A percentile compares a stretch with the other conserved stretches of the same genome.
Conservation (phyloP, 2,113 vertebrate genomes). For the Okapia johnstoni region DNA sequence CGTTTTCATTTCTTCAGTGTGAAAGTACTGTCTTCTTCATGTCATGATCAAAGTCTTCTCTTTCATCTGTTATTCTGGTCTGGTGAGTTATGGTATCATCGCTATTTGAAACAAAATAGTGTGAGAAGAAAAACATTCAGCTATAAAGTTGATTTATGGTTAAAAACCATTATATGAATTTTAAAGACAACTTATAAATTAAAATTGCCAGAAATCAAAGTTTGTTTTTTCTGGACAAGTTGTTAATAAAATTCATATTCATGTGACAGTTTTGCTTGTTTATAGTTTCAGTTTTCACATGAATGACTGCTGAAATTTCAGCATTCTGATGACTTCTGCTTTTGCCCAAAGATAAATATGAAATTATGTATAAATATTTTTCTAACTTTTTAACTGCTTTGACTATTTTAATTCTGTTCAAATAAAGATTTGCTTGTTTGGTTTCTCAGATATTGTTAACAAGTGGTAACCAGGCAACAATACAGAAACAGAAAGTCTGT, state of each 20-base stretch:
- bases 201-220: neutral
- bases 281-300: neutral
- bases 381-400: neutral
- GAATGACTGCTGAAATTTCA: neutral
- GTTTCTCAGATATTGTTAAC: neutral
- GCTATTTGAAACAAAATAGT: neutral
- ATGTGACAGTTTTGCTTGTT: neutral
- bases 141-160: neutral
- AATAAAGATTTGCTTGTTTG: neutral
- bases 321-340: neutral
- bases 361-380: neutral
- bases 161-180: neutral
- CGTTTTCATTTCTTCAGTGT: neutral
- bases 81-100: neutral
- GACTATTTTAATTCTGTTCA: neutral
- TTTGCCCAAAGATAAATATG: neutral
- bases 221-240: neutral
- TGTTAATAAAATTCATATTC: neutral
- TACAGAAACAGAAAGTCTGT: neutral
- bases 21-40: neutral
- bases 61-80: neutral
- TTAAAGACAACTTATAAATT: neutral
- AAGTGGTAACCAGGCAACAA: neutral
- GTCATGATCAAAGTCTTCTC: neutral
- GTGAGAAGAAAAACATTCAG: neutral